Evolutionary conservation across 2,888 invertebrate genomes (phyloP), one percentile per base, ranked within the genome.

Genomic region (Xanthorhoe designata): DNA sequence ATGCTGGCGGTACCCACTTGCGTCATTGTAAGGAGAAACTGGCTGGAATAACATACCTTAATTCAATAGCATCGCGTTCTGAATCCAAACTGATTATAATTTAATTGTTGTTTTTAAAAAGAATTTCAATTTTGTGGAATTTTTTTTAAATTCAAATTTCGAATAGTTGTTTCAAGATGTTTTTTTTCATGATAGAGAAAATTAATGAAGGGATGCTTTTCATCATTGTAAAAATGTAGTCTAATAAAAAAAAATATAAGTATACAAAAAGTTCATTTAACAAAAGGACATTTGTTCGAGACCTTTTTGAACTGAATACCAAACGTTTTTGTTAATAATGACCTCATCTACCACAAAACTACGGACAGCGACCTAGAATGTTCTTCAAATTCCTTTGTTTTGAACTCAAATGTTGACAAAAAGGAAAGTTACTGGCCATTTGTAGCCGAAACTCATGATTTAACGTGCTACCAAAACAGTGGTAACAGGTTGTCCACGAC

Each of bases 401-500:
- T 45, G 15, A 66, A 66, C 32, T 60, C 15, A 50, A 42, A 62
- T 52, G 29, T 51, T 56, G 60, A 61, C 64, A 58, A 58, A 64
- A 68, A 50, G 50, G 64, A 68, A 68, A 68, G 68, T 64, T 45
- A 68, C 50, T 32, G 15, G 42, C 32, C 53, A 45, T 38, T 57
- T 60, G 47, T 51, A 61, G 53, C 67, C 60, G 54, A 63, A 69
- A 64, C 55, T 69, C 70, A 71, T 67, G 59, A 68, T 68, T 68
- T 58, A 69, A 66, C 59, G 61, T 61, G 59, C 32, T 62, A 56
- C 70, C 66, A 69, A 72, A 75, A 68, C 73, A 66, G 68, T 63
- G 64, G 73, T 63, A 83, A 86, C 83, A 84, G 82, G 86, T 89
- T 85, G 81, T 79, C 80, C 85, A 90, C 90, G 81, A 87, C 81